Evolutionary conservation across 2,888 invertebrate genomes (phyloP).

Genomic region (Parnassius glacialis): DNA sequence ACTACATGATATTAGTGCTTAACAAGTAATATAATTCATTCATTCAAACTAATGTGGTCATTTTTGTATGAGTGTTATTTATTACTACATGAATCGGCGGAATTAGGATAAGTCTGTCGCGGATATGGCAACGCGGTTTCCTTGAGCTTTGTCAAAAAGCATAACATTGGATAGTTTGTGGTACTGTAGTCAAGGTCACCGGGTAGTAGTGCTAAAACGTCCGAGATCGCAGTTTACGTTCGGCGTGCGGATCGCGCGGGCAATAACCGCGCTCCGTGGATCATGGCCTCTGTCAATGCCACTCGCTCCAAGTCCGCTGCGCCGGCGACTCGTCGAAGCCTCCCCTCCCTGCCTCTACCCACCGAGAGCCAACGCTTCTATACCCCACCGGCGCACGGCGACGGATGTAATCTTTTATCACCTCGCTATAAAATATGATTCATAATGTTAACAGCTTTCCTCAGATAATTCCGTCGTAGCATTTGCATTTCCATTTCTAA

Average conservation of each 20-base stretch:
- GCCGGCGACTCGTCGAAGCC: slow-evolving; percentile 32
- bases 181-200: slow-evolving; percentile 48
- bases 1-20: too few species aligned
- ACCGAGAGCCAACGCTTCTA: slow-evolving; percentile 34
- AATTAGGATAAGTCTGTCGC: too few species aligned
- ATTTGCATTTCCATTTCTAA: slow-evolving; percentile 4
- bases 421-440: slow-evolving; percentile 40
- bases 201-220: slow-evolving; percentile 24
- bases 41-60: too few species aligned
- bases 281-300: slow-evolving; percentile 77
- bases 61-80: too few species aligned
- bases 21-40: too few species aligned
- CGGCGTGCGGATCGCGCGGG: slow-evolving; percentile 51
- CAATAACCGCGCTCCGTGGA: slow-evolving; percentile 68
- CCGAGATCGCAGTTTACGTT: slow-evolving; percentile 24
- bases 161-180: slow-evolving; percentile 25
- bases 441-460: slow-evolving; percentile 41
- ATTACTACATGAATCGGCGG: too few species aligned
- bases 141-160: slow-evolving; percentile 2
- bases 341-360: slow-evolving; percentile 31
- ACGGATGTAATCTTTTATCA: slow-evolving; percentile 50
- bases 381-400: slow-evolving; percentile 28
- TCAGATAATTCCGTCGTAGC: slow-evolving; percentile 17
- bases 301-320: slow-evolving; percentile 41
- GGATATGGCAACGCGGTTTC: not conserved